Evolutionary conservation across 2,797 vertebrate species (phyloP).

Genomic region (Rhinella marina): DNA sequence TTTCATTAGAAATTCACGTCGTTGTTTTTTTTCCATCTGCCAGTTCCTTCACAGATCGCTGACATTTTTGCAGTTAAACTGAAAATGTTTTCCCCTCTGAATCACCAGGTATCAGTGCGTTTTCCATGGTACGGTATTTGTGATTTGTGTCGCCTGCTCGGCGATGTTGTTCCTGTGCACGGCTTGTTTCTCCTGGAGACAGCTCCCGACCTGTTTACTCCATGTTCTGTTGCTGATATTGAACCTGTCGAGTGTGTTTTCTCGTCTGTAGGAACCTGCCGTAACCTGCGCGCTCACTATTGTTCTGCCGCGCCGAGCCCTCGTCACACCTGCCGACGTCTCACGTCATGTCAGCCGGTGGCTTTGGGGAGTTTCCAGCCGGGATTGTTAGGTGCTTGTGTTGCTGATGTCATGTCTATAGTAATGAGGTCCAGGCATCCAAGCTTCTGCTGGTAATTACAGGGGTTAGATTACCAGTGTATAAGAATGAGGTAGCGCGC

Average conservation of each 20-base stretch:
- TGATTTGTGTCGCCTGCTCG: conserved; percentile 48
- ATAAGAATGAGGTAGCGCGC: conserved; percentile 3
- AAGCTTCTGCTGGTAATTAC: conserved; percentile 27
- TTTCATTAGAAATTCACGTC: too few species aligned
- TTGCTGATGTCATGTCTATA: conserved; percentile 51
- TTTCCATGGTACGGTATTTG: conserved; percentile 16
- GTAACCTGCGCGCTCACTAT: conserved; percentile 37
- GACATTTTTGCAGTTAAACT: conserved; percentile 47
- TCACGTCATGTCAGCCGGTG: conserved; percentile 4
- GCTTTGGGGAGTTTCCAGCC: conserved; percentile 27
- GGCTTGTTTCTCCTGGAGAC: conserved; percentile 47
- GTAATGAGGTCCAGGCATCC: conserved; percentile 11
- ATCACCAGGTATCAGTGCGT: background rate
- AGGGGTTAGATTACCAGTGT: conserved; percentile 32
- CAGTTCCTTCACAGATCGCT: conserved; percentile 16
- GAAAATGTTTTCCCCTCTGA: conserved; percentile 26
- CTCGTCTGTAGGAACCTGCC: conserved; percentile 26
- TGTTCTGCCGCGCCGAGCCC: conserved; percentile 29
- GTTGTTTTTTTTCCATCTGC: background rate
- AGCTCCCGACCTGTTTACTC: conserved; percentile 52
- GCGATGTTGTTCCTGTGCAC: conserved; percentile 10
- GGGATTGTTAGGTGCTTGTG: conserved; percentile 23
- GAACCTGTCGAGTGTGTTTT: conserved; percentile 45
- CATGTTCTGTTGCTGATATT: conserved; percentile 23
- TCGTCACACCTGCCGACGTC: conserved; percentile 13